Base-by-base conservation (phyloP, 2,888 invertebrate genomes). In the Sminthurinus aureus region DNA sequence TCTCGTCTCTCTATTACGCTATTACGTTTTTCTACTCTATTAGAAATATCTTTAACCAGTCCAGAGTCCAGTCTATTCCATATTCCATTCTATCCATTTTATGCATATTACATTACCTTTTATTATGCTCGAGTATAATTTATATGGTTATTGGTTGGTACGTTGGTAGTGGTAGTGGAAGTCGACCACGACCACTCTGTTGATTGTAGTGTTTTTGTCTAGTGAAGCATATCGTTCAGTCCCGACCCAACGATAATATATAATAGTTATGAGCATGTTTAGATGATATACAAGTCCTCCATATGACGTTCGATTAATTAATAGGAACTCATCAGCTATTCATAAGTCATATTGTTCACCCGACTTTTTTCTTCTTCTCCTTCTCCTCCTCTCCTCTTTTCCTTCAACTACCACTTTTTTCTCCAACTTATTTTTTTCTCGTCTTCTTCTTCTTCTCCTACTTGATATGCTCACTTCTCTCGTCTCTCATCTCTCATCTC, bases 321-420 rank as follows among this genome's bases (percentile, higher is more conserved):
- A 76, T 79, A 79, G 79, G 69, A 79, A 79, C 79, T 79, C 79
- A 79, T 79, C 79, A 82, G 52, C 78, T 82, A 82, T 82, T 82
- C 82, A 82, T 82, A 78, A 82, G 18, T 82, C 82, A 82, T 82
- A 82, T 82, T 82, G 82, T 82, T 76, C 82, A 79, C 79, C 79
- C 79, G 79, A 79, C 67, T 22, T 79, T 66, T 26, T 67, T 67
- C 51, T 52, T 26, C 38, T 58, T 58, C 58, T 58, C 52, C 52
- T 52, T 52, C 12, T 71, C 24, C 71, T 20, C n/a, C 69, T 71
- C 24, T 24, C 20, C 18, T 20, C n/a, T 69, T 69, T n/a, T 69
- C 18, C n/a, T n/a, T 69, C n/a, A 15, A 73, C 69, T 12, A n/a
- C 20, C 20, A 20, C 69, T 20, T 22, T 24, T 69, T 69, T 58